Base-by-base conservation (phyloP, 2,888 invertebrate genomes). In the Eurytoma californica region DNA sequence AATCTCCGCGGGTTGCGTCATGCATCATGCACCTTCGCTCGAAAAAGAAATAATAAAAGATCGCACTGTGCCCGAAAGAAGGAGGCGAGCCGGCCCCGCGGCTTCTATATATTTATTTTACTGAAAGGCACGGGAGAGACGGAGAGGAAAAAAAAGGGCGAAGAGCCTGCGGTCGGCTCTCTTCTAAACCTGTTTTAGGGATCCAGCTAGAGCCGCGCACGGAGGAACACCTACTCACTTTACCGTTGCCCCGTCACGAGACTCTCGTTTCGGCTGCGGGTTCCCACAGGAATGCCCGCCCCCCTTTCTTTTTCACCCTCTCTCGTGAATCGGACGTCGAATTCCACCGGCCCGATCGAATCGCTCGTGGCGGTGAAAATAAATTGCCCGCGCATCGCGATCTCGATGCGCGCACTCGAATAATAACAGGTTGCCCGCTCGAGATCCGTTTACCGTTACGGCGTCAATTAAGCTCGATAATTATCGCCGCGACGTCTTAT, bases 141-240 rank as follows among this genome's bases (percentile, higher is more conserved):
- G 39, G 12, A 61, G 57, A 20, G 51, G 30, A 68, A 61, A 63
- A 67, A 63, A 60, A 68, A 68, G 57, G 67, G 49, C 57, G 58
- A 30, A 53, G 47, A 13, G 65, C 18, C 72, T 72, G 77, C 28
- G 77, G 67, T 72, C 51, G 73, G n/a, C 72, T 51, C 49, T 51
- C 14, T 87, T 85, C 87, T 86, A 88, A 89, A 89, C 89, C 89
- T 87, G 89, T 89, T 89, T 88, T 88, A 86, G 87, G 39, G 87
- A 86, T 16, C 13, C 16, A 24, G 24, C 24, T 28, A 24, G 24
- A 61, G 30, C 83, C 82, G 18, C 30, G 18, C 60, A 24, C 5
- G 55, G 20, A 75, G 63, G 83, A 83, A 83, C 86, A 84, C 85
- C 85, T 87, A 89, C 89, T 89, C 89, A 88, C 86, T 88, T 85